These are phyloP conservation scores for Villa cingulata DNA, from an alignment of 2,888 invertebrate species.

Conservation along the genomic window DNA sequence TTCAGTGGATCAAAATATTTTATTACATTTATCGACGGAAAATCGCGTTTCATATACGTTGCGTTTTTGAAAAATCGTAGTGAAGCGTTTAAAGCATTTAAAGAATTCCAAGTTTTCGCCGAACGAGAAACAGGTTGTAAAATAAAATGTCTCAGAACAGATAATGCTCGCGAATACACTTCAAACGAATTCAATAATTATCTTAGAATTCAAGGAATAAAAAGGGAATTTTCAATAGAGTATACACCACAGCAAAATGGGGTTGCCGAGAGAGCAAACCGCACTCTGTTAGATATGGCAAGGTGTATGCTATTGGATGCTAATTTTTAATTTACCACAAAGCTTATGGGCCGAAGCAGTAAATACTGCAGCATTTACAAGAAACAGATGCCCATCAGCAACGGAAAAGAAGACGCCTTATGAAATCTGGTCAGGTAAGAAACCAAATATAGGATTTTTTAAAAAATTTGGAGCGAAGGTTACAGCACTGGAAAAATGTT, in stretches of 20 bases:
- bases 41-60: conserved; percentile 6
- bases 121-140: conserved; percentile 12
- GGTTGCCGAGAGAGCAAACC: conserved; percentile 13
- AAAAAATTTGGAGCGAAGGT: conserved; percentile 11
- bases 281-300: conserved; percentile 18
- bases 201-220: conserved; percentile 8
- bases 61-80: conserved; percentile 14
- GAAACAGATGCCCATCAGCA: conserved; percentile 13
- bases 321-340: conserved; percentile 15
- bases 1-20: conserved; percentile 11
- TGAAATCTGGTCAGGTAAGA: conserved; percentile 15
- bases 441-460: conserved; percentile 12
- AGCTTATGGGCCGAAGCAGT: conserved; percentile 16
- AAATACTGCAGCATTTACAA: conserved; percentile 13
- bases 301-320: conserved; percentile 20
- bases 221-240: conserved; percentile 4
- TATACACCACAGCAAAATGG: conserved; percentile 15
- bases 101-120: conserved; percentile 10
- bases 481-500: no score
- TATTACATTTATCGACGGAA: conserved; percentile 15
- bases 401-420: conserved; percentile 16
- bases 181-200: conserved; percentile 2
- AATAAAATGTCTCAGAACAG: conserved; percentile 8
- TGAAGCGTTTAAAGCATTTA: conserved; percentile 12
- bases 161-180: conserved; percentile 12